These are phyloP conservation scores for Podabrus alpinus DNA, from an alignment of 2,888 invertebrate genomes.

Conservation along the genomic window DNA sequence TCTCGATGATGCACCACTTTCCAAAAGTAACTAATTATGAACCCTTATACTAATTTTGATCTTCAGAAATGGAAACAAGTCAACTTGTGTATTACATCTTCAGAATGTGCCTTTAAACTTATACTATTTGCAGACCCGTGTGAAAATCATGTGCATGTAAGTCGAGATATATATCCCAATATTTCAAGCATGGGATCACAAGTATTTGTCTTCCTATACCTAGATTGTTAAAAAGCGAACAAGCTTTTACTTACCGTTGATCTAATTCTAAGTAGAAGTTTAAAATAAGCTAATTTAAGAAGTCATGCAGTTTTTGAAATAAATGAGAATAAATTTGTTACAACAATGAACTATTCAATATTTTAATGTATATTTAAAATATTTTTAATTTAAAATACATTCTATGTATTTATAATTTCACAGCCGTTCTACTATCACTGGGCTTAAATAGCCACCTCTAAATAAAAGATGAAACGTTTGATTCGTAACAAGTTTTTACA, in stretches of 20 bases:
- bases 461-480: not conserved
- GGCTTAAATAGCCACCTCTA: not conserved
- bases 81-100: too few species aligned
- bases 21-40: too few species aligned
- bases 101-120: too few species aligned
- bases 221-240: not conserved
- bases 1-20: too few species aligned
- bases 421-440: not conserved
- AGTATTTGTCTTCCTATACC: not conserved
- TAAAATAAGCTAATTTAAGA: not conserved
- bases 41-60: too few species aligned
- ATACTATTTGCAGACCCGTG: too few species aligned
- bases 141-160: too few species aligned
- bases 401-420: not conserved
- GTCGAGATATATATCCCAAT: too few species aligned
- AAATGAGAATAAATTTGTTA: not conserved
- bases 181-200: too few species aligned
- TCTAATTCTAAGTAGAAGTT: not conserved
- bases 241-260: not conserved
- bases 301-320: not conserved
- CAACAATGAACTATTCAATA: not conserved
- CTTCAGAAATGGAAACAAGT: too few species aligned
- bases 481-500: not conserved
- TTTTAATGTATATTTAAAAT: not conserved
- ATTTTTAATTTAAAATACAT: not conserved